Base-by-base conservation (phyloP, 2,113 vertebrate species). In the Arothron firmamentum region DNA sequence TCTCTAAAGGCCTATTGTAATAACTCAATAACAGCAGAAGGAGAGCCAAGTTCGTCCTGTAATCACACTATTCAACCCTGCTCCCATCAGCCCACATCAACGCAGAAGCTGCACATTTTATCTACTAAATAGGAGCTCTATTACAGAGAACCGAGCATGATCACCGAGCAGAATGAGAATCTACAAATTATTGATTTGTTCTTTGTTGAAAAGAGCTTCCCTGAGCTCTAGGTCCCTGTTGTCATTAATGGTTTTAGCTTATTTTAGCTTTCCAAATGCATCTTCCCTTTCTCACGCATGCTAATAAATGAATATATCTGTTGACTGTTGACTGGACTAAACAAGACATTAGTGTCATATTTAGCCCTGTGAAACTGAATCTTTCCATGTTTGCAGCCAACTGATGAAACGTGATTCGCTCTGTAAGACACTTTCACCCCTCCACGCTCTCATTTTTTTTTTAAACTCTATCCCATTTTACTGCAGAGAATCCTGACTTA, bases 1-100 rank as follows among this genome's bases (percentile, higher is more conserved):
- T 86, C 80, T 84, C 78, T 76, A 77, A 80, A 84, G 75, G 82
- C 75, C 75, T 59, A 67, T 71, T 65, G 79, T 77, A 87, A 86
- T 84, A 80, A 86, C 77, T 77, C 80, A 83, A 67, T 81, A 83
- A 81, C 63, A 78, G 59, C 59, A 51, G 62, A 72, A 73, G 68
- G 57, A 75, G 82, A 75, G 52, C 52, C 15, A 56, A 59, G 74
- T 55, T 69, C 68, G 34, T 68, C 74, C 82, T 70, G 62, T 61
- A 46, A 61, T 65, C 34, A 18, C 65, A 59, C 65, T 23, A 49
- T 66, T 57, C 49, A 65, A 67, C 61, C 69, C 69, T 56, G 59
- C 68, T 81, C 41, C 58, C 70, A 75, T 69, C 65, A 79, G 70
- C 47, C 45, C 49, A 58, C 53, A 60, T 67, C 51, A 63, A 51